These are phyloP conservation scores for Phalacrocorax carbo DNA, from an alignment of 2,113 vertebrate genomes.

Conservation along the genomic window DNA sequence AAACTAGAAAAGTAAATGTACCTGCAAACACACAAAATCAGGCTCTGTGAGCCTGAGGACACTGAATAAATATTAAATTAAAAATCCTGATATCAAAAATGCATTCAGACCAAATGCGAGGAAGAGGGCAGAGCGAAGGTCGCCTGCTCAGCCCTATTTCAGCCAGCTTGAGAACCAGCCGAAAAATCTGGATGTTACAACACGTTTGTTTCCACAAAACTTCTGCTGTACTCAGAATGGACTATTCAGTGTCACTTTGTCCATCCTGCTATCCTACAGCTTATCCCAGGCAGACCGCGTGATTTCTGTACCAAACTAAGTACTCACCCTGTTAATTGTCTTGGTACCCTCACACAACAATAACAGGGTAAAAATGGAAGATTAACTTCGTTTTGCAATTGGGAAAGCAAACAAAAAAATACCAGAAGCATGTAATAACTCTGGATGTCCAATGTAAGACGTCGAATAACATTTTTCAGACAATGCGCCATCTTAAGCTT, in stretches of 20 bases:
- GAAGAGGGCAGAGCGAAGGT: background rate
- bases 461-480: background rate
- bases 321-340: background rate
- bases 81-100: background rate
- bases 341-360: background rate
- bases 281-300: background rate
- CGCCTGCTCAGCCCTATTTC: background rate
- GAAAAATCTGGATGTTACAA: background rate
- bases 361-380: background rate
- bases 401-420: background rate
- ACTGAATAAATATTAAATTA: background rate
- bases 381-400: background rate
- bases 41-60: background rate
- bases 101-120: background rate
- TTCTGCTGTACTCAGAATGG: background rate
- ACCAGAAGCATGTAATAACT: background rate
- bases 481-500: background rate
- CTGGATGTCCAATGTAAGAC: background rate
- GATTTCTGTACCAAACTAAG: background rate
- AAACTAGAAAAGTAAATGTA: background rate
- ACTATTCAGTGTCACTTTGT: background rate
- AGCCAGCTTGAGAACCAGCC: background rate
- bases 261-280: background rate
- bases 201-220: background rate
- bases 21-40: background rate